Conservation (phyloP, 2,888 invertebrate species). For the Euproctis similis region DNA sequence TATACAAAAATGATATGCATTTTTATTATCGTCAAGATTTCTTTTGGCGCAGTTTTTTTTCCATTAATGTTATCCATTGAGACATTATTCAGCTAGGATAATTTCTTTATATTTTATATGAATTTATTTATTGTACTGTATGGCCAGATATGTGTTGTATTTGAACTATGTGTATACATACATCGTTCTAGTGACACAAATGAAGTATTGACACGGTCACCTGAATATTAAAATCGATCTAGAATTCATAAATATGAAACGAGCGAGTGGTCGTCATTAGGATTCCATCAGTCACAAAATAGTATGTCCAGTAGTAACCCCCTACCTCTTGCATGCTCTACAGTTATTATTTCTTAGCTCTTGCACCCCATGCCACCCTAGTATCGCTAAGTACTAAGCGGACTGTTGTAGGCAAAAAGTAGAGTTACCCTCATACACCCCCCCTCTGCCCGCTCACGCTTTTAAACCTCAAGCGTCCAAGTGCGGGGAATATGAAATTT, state of each 20-base stretch:
- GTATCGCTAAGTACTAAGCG: constrained; percentile 56
- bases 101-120: no score
- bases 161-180: no score
- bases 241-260: constrained; percentile 13
- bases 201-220: background rate
- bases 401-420: constrained; percentile 66
- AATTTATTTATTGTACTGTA: no score
- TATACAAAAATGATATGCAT: no score
- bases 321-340: constrained; percentile 53
- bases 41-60: no score
- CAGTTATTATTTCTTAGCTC: constrained; percentile 70
- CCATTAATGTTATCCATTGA: no score
- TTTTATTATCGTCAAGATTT: no score
- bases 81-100: no score
- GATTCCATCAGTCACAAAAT: constrained; percentile 36
- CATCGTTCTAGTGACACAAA: background rate
- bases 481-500: constrained; percentile 76
- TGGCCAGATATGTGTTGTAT: no score
- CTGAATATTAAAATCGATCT: constrained; percentile 6
- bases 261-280: constrained; percentile 34
- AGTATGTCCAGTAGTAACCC: constrained; percentile 42
- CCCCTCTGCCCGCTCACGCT: constrained; percentile 60
- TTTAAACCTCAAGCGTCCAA: constrained; percentile 76
- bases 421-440: constrained; percentile 29
- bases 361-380: constrained; percentile 48